Conservation (phyloP, 2,113 vertebrate genomes). For the Gymnogyps californianus region DNA sequence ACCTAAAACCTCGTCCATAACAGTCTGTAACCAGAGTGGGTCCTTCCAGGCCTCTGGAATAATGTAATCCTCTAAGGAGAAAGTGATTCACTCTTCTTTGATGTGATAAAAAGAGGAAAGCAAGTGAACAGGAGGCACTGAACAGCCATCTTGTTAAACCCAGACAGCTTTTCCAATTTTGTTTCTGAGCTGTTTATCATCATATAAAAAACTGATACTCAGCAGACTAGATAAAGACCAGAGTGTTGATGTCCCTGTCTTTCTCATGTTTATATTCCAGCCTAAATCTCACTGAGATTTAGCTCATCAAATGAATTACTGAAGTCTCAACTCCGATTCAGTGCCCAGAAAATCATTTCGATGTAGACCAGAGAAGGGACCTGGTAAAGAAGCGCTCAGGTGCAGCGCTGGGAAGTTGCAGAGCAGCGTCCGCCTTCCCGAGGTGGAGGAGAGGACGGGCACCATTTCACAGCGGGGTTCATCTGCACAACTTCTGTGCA, state of each 20-base stretch:
- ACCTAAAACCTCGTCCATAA: background rate
- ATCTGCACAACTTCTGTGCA: background rate
- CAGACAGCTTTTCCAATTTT: constrained; percentile 34
- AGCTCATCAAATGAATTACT: constrained; percentile 33
- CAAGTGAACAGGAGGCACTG: constrained; percentile 52
- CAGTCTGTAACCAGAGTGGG: background rate
- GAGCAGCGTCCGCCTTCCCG: background rate
- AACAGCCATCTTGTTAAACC: constrained; percentile 60
- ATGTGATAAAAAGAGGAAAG: constrained; percentile 53
- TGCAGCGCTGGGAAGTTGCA: background rate
- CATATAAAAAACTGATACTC: constrained; percentile 27
- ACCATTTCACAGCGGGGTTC: background rate
- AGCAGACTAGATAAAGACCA: background rate
- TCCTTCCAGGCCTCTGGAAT: constrained; percentile 26
- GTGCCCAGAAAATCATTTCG: background rate
- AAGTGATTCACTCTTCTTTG: constrained; percentile 47
- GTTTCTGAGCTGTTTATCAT: constrained; percentile 51
- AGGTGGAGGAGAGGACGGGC: background rate
- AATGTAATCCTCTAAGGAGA: constrained; percentile 31
- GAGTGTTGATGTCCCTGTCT: background rate
- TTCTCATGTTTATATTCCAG: background rate
- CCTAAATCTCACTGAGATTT: background rate
- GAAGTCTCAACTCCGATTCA: background rate
- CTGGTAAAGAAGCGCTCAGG: background rate
- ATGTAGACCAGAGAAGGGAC: background rate